Evolutionary conservation across 2,797 vertebrate species (phyloP).

Genomic region (Tokudaia muenninki): DNA sequence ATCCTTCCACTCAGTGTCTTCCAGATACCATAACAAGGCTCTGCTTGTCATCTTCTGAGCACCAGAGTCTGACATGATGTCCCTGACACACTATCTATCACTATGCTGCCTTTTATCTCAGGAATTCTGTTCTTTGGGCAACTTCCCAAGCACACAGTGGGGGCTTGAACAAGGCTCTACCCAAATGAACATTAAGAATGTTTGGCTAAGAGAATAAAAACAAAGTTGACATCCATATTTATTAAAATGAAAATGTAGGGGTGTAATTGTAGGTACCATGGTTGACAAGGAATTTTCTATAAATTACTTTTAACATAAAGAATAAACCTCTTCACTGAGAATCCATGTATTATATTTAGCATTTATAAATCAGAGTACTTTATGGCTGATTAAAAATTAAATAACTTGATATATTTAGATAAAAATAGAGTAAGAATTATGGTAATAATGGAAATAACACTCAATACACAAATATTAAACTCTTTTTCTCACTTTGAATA

Average conservation of each 20-base stretch:
- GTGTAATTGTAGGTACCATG: neutral
- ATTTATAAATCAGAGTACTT: conserved; percentile 47
- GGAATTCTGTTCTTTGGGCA: neutral
- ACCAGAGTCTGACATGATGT: neutral
- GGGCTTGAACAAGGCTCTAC: neutral
- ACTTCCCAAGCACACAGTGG: neutral
- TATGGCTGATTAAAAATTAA: neutral
- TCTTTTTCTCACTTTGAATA: neutral
- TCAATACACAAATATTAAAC: neutral
- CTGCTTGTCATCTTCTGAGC: neutral
- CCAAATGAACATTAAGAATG: neutral
- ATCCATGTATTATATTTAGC: neutral
- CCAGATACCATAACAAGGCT: neutral
- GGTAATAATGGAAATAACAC: neutral
- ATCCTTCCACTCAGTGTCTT: neutral
- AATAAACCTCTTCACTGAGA: neutral
- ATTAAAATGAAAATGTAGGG: neutral
- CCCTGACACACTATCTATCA: neutral
- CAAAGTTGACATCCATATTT: neutral
- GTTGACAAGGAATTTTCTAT: neutral
- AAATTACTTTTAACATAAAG: conserved; percentile 23
- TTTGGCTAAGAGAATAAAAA: neutral
- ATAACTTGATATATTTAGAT: neutral
- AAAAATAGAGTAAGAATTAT: neutral
- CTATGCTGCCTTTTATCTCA: conserved; percentile 6